Percentiles rank a stretch among this genome's conserved stretches.
These are phyloP conservation scores for Microctonus hyperodae DNA, from an alignment of 2,888 invertebrate species.

Conservation along the genomic window DNA sequence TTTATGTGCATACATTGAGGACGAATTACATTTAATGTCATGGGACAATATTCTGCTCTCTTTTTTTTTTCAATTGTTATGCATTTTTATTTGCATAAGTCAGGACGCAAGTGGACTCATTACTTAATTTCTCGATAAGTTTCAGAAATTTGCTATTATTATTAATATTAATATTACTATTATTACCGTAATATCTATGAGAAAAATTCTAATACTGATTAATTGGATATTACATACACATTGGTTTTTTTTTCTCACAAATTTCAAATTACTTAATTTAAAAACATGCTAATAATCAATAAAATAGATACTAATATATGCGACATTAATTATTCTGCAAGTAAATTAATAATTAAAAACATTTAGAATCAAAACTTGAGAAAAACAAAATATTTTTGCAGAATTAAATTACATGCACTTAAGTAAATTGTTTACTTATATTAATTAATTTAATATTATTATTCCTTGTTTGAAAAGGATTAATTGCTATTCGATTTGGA, in stretches of 20 bases:
- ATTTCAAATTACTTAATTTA: not conserved
- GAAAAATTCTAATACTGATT: conserved; percentile 28
- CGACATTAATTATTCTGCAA: not conserved
- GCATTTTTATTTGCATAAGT: not conserved
- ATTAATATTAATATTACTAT: too few species aligned
- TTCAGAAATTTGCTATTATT: not conserved
- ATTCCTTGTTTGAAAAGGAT: conserved; percentile 5
- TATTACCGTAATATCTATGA: conserved; percentile 22
- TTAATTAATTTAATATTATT: not conserved
- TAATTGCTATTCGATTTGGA: not conserved
- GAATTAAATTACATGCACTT: not conserved
- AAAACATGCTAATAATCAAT: not conserved
- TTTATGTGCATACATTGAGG: conserved; percentile 20
- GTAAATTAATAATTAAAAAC: not conserved
- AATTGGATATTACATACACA: not conserved
- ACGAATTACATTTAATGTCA: conserved; percentile 10
- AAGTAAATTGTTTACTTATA: not conserved
- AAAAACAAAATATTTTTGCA: not conserved
- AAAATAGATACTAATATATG: not conserved
- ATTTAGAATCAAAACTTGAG: not conserved
- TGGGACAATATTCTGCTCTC: not conserved
- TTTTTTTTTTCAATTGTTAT: not conserved
- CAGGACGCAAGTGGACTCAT: conserved; percentile 1
- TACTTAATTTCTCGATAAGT: not conserved
- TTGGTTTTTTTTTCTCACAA: not conserved